Conservation (phyloP, 1,140 invertebrate genomes). For the Conopomorpha cramerella region DNA sequence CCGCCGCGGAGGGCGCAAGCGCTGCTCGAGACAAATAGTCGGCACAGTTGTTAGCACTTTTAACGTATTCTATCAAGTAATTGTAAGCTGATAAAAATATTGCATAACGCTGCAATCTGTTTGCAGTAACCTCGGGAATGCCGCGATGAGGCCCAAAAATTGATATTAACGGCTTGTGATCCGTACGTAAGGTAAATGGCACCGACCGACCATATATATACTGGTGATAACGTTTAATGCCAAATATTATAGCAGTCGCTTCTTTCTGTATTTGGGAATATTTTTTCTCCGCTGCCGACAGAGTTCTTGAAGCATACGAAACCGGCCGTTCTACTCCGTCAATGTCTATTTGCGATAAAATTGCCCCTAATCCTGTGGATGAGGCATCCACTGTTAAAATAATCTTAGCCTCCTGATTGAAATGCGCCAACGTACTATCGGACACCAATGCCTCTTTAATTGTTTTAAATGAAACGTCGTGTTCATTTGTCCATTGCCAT, state of each 20-base stretch:
- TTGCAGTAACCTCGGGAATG: constrained; percentile 2
- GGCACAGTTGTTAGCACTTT: constrained; percentile 2
- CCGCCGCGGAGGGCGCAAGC: neutral
- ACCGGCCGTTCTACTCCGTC: constrained; percentile 33
- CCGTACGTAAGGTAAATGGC: constrained; percentile 1
- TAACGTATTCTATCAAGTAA: constrained; percentile 11
- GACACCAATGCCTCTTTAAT: constrained; percentile 3
- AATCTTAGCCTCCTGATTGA: constrained; percentile 1
- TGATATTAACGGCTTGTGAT: constrained; percentile 1
- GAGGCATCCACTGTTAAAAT: constrained; percentile 4
- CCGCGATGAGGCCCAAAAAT: constrained; percentile 1
- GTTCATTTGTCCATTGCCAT: constrained; percentile 2
- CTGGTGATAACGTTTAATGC: constrained; percentile 5
- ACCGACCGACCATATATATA: constrained; percentile 2
- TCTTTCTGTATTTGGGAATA: constrained; percentile 53
- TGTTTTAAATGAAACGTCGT: neutral
- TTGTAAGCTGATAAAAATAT: constrained; percentile 3
- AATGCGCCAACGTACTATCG: constrained; percentile 1
- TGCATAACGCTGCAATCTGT: neutral
- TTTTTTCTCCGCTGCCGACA: constrained; percentile 42
- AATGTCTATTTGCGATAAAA: constrained; percentile 25
- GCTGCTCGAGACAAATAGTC: constrained; percentile 3
- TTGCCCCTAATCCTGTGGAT: constrained; percentile 10
- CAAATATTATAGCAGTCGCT: constrained; percentile 35
- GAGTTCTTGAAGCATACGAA: constrained; percentile 37